Percentiles rank a stretch among this genome's conserved stretches.
Conservation (phyloP, 1,140 invertebrate genomes). For the Lordiphosa mommai region DNA sequence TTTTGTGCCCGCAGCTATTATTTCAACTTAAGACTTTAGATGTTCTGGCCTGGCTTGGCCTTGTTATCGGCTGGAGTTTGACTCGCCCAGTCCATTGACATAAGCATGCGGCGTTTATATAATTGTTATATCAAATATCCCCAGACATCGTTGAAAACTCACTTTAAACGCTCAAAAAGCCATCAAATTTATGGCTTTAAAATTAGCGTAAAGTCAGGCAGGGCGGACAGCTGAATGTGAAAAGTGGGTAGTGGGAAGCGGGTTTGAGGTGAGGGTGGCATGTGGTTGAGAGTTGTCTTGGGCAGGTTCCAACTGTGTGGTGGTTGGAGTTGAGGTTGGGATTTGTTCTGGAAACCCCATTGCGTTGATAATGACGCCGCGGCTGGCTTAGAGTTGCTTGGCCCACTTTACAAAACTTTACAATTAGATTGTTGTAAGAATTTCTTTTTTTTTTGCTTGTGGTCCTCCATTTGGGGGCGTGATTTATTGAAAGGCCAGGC, state of each 20-base stretch:
- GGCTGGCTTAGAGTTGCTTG: slow-evolving; percentile 33
- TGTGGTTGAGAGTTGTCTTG: neutral
- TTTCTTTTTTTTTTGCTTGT: slow-evolving; percentile 26
- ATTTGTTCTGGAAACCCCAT: slow-evolving; percentile 17
- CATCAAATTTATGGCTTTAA: slow-evolving; percentile 71
- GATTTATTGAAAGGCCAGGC: slow-evolving; percentile 56
- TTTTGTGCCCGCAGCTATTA: slow-evolving; percentile 50
- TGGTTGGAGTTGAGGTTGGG: neutral
- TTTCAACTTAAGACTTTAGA: slow-evolving; percentile 24
- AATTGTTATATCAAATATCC: slow-evolving; percentile 75
- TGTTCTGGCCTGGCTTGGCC: neutral
- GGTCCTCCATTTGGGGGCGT: slow-evolving; percentile 22
- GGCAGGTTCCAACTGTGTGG: neutral
- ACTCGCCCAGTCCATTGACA: slow-evolving; percentile 46
- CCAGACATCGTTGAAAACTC: slow-evolving; percentile 30
- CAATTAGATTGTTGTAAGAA: slow-evolving; percentile 61
- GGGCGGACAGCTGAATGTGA: slow-evolving; percentile 3
- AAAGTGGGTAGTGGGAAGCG: neutral
- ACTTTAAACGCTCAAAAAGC: slow-evolving; percentile 61
- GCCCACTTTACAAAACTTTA: slow-evolving; percentile 63
- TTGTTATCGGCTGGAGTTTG: slow-evolving; percentile 43
- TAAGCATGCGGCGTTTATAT: slow-evolving; percentile 60
- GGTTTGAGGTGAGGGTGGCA: neutral
- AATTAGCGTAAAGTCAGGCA: slow-evolving; percentile 42
- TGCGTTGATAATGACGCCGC: slow-evolving; percentile 52